Conservation (phyloP, 2,797 vertebrate species). For the Numenius phaeopus region DNA sequence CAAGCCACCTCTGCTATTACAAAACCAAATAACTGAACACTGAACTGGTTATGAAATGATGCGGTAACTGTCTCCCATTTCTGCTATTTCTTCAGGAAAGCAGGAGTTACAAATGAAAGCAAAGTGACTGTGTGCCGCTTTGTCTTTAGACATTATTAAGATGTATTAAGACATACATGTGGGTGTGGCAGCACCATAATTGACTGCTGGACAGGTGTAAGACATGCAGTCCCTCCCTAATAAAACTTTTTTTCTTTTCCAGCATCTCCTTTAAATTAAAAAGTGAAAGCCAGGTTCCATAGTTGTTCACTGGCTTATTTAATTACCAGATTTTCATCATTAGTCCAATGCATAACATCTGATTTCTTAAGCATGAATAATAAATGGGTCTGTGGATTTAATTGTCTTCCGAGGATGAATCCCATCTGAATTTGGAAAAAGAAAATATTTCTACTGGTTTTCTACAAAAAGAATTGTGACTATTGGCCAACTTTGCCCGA, state of each 20-base stretch:
- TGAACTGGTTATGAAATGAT: not conserved
- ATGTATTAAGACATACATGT: not conserved
- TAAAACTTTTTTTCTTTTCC: not conserved
- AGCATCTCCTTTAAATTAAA: constrained; percentile 5
- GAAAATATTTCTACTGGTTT: constrained; percentile 4
- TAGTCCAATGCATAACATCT: not conserved
- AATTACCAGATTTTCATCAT: constrained; percentile 20
- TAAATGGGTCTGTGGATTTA: not conserved
- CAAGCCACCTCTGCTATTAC: not conserved
- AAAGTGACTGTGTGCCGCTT: not conserved
- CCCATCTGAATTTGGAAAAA: not conserved
- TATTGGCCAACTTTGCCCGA: not conserved
- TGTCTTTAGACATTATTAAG: not conserved
- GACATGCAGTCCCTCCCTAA: not conserved
- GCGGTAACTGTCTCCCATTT: not conserved
- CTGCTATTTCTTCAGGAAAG: constrained; percentile 4
- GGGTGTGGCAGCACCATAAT: not conserved
- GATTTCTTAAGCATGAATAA: constrained; percentile 42
- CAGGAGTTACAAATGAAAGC: not conserved
- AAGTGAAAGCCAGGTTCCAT: not conserved
- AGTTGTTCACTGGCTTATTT: constrained; percentile 6
- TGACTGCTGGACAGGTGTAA: not conserved
- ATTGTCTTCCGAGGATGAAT: not conserved
- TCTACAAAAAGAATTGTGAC: not conserved
- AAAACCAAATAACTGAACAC: not conserved